Evolutionary conservation across 1,140 invertebrate genomes (phyloP).

Genomic region (Lordiphosa clarofinis): DNA sequence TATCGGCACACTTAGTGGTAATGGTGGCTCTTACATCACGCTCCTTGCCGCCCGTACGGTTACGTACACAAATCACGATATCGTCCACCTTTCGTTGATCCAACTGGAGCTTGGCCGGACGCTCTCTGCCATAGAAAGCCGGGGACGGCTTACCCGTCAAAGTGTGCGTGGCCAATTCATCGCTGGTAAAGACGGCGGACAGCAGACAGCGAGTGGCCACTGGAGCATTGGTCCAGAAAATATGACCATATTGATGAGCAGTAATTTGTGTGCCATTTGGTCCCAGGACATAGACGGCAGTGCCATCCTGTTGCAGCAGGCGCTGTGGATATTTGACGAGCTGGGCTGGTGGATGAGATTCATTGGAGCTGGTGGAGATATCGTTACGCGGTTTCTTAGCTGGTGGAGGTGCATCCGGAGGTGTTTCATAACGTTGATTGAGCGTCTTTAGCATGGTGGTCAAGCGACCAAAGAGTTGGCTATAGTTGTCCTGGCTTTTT

Average conservation of each 20-base stretch:
- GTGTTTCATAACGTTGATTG: slow-evolving; percentile 45
- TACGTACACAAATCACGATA: slow-evolving; percentile 68
- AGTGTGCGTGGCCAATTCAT: slow-evolving; percentile 77
- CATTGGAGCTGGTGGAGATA: slow-evolving; percentile 41
- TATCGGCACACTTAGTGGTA: slow-evolving; percentile 82
- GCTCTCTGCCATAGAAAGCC: slow-evolving; percentile 64
- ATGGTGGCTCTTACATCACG: slow-evolving; percentile 79
- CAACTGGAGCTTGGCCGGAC: slow-evolving; percentile 64
- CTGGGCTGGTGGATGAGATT: slow-evolving; percentile 15
- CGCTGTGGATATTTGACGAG: slow-evolving; percentile 37
- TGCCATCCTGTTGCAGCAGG: slow-evolving; percentile 21
- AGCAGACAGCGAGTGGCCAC: slow-evolving; percentile 75
- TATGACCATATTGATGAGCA: slow-evolving; percentile 36
- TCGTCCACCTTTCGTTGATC: slow-evolving; percentile 72
- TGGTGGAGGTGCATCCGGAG: slow-evolving; percentile 16
- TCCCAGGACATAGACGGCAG: slow-evolving; percentile 56
- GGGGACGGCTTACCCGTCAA: slow-evolving; percentile 79
- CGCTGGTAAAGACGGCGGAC: slow-evolving; percentile 59
- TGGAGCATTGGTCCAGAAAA: slow-evolving; percentile 70
- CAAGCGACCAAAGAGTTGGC: slow-evolving; percentile 27
- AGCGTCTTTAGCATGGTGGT: slow-evolving; percentile 39
- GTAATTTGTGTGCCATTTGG: slow-evolving; percentile 71
- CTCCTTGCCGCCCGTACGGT: slow-evolving; percentile 61
- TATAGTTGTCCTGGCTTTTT: slow-evolving; percentile 45
- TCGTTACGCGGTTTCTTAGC: slow-evolving; percentile 24